Percentiles rank a stretch among this genome's conserved stretches.
Evolutionary conservation across 2,888 invertebrate genomes (phyloP).

Genomic region (Odontocerum albicorne): DNA sequence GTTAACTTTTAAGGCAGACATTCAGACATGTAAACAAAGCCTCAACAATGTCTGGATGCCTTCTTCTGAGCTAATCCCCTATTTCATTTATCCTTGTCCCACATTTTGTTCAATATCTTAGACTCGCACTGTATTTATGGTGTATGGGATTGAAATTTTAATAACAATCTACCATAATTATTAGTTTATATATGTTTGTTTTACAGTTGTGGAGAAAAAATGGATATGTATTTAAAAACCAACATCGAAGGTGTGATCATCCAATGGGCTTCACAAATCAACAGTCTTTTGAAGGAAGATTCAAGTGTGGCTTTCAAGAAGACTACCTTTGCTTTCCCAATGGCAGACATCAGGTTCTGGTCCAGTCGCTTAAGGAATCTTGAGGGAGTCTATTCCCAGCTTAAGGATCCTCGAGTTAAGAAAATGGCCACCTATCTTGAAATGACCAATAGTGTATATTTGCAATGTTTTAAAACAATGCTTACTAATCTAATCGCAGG

Average conservation of each 20-base stretch:
- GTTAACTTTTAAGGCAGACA: no score
- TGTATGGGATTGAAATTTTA: no score
- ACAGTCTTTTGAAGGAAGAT: constrained; percentile 76
- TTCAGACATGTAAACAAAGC: no score
- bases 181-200: constrained; percentile 4
- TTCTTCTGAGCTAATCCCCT: no score
- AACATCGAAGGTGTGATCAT: constrained; percentile 84
- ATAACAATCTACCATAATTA: not conserved
- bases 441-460: constrained; percentile 77
- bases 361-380: constrained; percentile 74
- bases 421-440: constrained; percentile 82
- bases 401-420: constrained; percentile 79
- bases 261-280: constrained; percentile 82
- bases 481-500: constrained; percentile 78
- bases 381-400: constrained; percentile 84
- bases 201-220: constrained; percentile 56
- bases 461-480: constrained; percentile 73
- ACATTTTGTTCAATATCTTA: no score
- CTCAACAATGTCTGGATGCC: no score
- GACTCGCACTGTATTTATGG: no score
- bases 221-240: constrained; percentile 73
- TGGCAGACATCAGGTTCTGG: constrained; percentile 80
- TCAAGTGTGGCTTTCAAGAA: constrained; percentile 70
- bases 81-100: no score
- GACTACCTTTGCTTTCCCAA: constrained; percentile 71